Evolutionary conservation across 1,140 invertebrate genomes (phyloP).

Genomic region (Bombus affinis): DNA sequence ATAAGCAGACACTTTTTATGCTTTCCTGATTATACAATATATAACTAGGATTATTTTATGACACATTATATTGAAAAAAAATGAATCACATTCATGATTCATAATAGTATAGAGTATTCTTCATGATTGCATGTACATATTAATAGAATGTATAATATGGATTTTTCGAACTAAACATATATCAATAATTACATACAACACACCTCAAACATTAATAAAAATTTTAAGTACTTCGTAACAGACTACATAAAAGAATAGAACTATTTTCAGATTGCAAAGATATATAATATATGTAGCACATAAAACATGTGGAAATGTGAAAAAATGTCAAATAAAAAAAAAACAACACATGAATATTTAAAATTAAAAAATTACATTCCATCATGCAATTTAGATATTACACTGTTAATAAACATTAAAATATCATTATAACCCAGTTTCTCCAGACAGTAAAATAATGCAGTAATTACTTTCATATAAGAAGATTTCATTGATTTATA

Average conservation of each 20-base stretch:
- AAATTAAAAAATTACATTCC: constrained; percentile 37
- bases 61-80: constrained; percentile 14
- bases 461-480: constrained; percentile 19
- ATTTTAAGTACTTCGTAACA: constrained; percentile 25
- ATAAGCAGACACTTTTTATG: constrained; percentile 18
- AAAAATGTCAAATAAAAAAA: constrained; percentile 9
- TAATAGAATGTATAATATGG: constrained; percentile 13
- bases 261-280: constrained; percentile 17
- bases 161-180: constrained; percentile 16
- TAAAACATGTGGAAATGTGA: constrained; percentile 11
- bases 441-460: constrained; percentile 31
- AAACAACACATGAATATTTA: constrained; percentile 17
- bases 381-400: constrained; percentile 48
- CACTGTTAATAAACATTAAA: constrained; percentile 45
- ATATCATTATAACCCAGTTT: constrained; percentile 38
- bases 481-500: not conserved
- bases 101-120: constrained; percentile 2
- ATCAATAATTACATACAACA: constrained; percentile 30
- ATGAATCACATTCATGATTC: constrained; percentile 11
- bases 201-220: constrained; percentile 9
- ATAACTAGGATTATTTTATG: constrained; percentile 19
- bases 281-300: constrained; percentile 26
- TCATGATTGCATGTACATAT: constrained; percentile 41
- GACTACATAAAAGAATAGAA: constrained; percentile 5
- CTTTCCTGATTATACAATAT: constrained; percentile 7